phyloP scores from a whole-genome alignment of 2,888 invertebrate species.

The Cryptophagus acutangulus region DNA sequence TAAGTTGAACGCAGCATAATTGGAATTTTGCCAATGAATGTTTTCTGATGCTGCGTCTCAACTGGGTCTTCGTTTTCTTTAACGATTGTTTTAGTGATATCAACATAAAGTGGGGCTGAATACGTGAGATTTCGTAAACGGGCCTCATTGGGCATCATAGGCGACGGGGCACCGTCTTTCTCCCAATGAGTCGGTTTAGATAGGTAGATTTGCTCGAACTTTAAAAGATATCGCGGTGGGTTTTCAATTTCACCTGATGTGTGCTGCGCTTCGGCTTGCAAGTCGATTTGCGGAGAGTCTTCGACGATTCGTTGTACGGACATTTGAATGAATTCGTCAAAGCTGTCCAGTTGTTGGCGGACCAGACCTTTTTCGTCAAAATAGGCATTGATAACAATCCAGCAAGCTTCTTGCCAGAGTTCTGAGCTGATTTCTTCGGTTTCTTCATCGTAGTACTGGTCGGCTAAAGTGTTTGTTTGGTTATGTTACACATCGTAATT shows the following conservation, averaged over 20 bases:
- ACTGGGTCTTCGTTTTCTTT: slow-evolving; percentile 87
- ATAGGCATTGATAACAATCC: slow-evolving; percentile 99
- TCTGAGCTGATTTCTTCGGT: slow-evolving; percentile 95
- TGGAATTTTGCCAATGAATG: slow-evolving; percentile 77
- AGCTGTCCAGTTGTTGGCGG: slow-evolving; percentile 97
- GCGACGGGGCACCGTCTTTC: slow-evolving; percentile 97
- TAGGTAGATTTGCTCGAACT: slow-evolving; percentile 98
- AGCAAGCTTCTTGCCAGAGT: slow-evolving; percentile 99
- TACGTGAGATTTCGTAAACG: slow-evolving; percentile 94
- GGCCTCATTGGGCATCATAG: slow-evolving; percentile 99
- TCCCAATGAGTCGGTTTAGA: slow-evolving; percentile 99
- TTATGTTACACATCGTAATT: no score
- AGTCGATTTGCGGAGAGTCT: slow-evolving; percentile 96
- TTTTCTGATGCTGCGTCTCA: slow-evolving; percentile 74
- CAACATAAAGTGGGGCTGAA: slow-evolving; percentile 97
- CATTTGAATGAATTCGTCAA: slow-evolving; percentile 99
- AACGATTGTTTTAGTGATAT: slow-evolving; percentile 94
- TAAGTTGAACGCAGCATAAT: slow-evolving; percentile 99
- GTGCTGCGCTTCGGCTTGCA: slow-evolving; percentile 97
- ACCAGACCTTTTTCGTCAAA: slow-evolving; percentile 99
- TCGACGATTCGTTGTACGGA: slow-evolving; percentile 99
- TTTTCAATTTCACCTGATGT: slow-evolving; percentile 87
- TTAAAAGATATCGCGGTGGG: slow-evolving; percentile 85
- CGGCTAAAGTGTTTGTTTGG: slow-evolving; percentile 22
- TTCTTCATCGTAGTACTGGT: slow-evolving; percentile 75